A percentile compares a stretch with the other conserved stretches of the same genome.
phyloP scores from a whole-genome alignment of 2,797 vertebrate genomes.

The Xyrichtys novacula region DNA sequence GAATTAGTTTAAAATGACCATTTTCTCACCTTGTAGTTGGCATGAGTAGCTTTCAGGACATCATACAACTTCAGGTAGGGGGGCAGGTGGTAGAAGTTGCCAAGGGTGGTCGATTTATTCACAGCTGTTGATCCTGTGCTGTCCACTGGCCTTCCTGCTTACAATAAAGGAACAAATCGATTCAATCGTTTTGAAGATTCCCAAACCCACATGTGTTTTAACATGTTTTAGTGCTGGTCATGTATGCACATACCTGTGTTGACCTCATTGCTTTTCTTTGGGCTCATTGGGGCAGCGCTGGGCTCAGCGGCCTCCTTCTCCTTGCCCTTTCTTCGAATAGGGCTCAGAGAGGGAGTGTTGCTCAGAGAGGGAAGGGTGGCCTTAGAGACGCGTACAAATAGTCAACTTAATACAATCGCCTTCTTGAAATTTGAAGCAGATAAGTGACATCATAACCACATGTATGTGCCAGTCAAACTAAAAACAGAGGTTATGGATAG shows the following conservation, averaged over 20 bases:
- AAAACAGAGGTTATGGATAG: neutral
- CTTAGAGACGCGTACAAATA: conserved; percentile 69
- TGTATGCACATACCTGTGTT: conserved; percentile 84
- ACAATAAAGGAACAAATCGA: conserved; percentile 13
- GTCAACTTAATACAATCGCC: neutral
- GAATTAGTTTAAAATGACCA: neutral
- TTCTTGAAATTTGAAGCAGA: neutral
- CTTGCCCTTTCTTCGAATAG: conserved; percentile 96
- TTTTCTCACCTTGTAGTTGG: conserved; percentile 94
- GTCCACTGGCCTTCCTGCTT: conserved; percentile 90
- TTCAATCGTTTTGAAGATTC: neutral
- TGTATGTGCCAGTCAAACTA: neutral
- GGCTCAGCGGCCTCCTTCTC: conserved; percentile 91
- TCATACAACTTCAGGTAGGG: conserved; percentile 97
- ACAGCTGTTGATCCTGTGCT: conserved; percentile 83
- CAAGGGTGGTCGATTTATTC: conserved; percentile 93
- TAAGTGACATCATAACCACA: neutral
- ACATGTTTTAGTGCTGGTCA: neutral
- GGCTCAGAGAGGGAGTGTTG: conserved; percentile 96
- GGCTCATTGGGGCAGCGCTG: conserved; percentile 89
- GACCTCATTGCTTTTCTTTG: conserved; percentile 91
- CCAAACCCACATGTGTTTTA: neutral
- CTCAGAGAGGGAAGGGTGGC: conserved; percentile 93
- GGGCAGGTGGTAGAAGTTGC: conserved; percentile 96
- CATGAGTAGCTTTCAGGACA: conserved; percentile 96